Evolutionary conservation across 2,888 invertebrate species (phyloP).

Genomic region (Protodeltote pygarga): DNA sequence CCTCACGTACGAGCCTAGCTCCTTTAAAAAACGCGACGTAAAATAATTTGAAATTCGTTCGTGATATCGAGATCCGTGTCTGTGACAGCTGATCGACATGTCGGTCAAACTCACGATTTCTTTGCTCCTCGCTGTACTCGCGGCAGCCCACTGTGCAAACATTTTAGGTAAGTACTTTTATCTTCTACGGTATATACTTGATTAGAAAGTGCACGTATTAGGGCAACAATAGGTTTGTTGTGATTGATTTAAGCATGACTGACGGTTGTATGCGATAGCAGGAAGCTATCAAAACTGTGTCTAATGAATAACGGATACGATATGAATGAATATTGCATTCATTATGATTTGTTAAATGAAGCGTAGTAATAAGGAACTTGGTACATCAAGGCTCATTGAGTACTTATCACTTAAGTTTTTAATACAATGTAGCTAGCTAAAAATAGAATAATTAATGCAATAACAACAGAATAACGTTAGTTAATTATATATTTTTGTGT

Average conservation of each 20-base stretch:
- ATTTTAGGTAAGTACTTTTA: constrained; percentile 80
- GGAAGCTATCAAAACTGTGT: constrained; percentile 42
- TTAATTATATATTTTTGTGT: too few relatives aligned
- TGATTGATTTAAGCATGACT: constrained; percentile 44
- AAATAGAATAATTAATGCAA: too few relatives aligned
- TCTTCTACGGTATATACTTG: constrained; percentile 12
- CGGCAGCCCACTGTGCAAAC: constrained; percentile 69
- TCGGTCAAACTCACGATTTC: constrained; percentile 74
- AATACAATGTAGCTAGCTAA: too few relatives aligned
- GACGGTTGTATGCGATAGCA: constrained; percentile 31
- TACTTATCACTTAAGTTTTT: neutral
- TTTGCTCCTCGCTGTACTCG: constrained; percentile 64
- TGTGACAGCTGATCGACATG: constrained; percentile 65
- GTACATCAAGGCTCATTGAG: neutral
- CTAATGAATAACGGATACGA: constrained; percentile 40
- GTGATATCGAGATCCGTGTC: constrained; percentile 36
- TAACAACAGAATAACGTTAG: too few relatives aligned
- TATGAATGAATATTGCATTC: constrained; percentile 32
- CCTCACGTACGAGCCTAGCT: constrained; percentile 48
- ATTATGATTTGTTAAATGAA: constrained; percentile 24
- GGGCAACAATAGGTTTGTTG: constrained; percentile 32
- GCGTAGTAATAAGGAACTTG: constrained; percentile 4
- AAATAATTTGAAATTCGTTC: constrained; percentile 57
- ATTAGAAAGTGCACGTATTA: constrained; percentile 45
- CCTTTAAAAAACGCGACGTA: constrained; percentile 61